A percentile compares a stretch with the other conserved stretches of the same genome.
phyloP scores from a whole-genome alignment of 2,797 vertebrate genomes.

The Acestrorhynchus altus region DNA sequence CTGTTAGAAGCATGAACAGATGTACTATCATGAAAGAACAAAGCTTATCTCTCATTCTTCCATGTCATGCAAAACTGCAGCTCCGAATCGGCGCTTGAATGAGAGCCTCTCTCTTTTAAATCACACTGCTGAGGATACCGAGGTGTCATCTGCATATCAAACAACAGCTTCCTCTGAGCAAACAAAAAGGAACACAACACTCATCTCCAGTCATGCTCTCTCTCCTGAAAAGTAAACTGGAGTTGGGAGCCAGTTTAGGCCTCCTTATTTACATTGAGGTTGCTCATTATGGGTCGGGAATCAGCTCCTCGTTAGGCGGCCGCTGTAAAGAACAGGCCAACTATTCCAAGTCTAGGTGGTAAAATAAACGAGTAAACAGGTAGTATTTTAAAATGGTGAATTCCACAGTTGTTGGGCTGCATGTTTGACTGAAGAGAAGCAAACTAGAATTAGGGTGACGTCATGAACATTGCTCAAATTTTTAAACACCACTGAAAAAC shows the following conservation, averaged over 20 bases:
- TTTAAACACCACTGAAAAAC: too few relatives aligned
- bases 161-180: constrained; percentile 12
- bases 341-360: background rate
- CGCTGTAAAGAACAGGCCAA: background rate
- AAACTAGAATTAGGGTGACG: background rate
- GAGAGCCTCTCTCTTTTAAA: background rate
- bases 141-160: constrained; percentile 16
- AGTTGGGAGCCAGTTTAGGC: background rate
- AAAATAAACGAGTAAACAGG: background rate
- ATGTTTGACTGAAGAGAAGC: background rate
- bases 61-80: background rate
- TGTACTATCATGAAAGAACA: constrained; percentile 3
- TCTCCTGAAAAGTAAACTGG: background rate
- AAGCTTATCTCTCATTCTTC: constrained; percentile 12
- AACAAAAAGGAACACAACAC: constrained; percentile 4
- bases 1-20: constrained; percentile 9
- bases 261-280: constrained; percentile 30
- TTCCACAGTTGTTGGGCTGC: background rate
- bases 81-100: background rate
- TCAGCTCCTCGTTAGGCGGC: constrained; percentile 3
- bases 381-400: background rate
- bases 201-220: constrained; percentile 13
- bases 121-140: background rate
- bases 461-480: background rate
- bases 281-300: background rate